These are phyloP conservation scores for Andrena flavipes DNA, from an alignment of 2,888 invertebrate genomes.

Conservation along the genomic window DNA sequence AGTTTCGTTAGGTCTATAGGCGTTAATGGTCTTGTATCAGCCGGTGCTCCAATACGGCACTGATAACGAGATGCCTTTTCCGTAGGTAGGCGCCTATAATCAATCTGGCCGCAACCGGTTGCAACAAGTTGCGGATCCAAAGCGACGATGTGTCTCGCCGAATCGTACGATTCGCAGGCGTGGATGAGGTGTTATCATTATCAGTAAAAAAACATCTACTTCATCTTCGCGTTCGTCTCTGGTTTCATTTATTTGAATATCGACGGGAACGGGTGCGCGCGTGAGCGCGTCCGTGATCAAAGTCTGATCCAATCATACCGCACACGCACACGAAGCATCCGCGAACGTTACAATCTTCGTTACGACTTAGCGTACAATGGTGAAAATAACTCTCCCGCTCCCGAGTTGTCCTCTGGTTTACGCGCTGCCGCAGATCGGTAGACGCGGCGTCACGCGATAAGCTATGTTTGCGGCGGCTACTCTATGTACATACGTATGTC, in stretches of 20 bases:
- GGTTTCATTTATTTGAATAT: slow-evolving; percentile 68
- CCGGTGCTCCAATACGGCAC: neutral
- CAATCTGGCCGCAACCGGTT: slow-evolving; percentile 58
- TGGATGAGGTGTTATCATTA: neutral
- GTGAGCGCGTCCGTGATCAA: neutral
- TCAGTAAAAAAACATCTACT: neutral
- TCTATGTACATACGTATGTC: no score
- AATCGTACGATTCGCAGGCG: neutral
- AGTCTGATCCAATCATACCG: neutral
- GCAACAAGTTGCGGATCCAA: slow-evolving; percentile 34
- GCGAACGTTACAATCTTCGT: slow-evolving; percentile 1
- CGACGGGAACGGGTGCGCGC: slow-evolving; percentile 45
- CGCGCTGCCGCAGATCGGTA: no score
- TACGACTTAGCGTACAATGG: neutral
- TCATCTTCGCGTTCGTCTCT: slow-evolving; percentile 21
- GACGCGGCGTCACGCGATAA: no score
- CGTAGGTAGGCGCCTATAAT: slow-evolving; percentile 19
- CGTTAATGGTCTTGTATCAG: slow-evolving; percentile 5
- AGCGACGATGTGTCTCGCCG: no score
- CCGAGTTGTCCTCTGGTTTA: no score
- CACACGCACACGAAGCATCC: neutral
- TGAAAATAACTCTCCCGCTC: neutral
- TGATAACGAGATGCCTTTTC: slow-evolving; percentile 40
- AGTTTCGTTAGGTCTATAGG: neutral
- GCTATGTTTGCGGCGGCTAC: no score